These are phyloP conservation scores for Felis catus DNA, from an alignment of 2,113 vertebrate species.

Conservation along the genomic window F.catus_Fca126_mat1.0 CM031412.1:212740501-212741000, in stretches of 20 bases:
- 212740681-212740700: no score
- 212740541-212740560: no score
- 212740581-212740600: no score
- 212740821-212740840: background rate
- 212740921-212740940: background rate
- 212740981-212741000: background rate
- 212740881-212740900: background rate
- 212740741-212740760: background rate
- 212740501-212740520: background rate
- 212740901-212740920: background rate
- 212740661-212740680: no score
- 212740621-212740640: no score
- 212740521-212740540: background rate
- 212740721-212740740: no score
- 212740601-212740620: no score
- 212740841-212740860: background rate
- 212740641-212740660: no score
- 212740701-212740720: no score
- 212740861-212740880: background rate
- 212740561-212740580: no score
- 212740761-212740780: background rate
- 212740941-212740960: background rate
- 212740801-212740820: background rate
- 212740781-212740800: background rate
- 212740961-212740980: background rate